A percentile compares a stretch with the other conserved stretches of the same genome.
Evolutionary conservation across 2,797 vertebrate species (phyloP).

Genomic region (Pogoniulus pusillus): DNA sequence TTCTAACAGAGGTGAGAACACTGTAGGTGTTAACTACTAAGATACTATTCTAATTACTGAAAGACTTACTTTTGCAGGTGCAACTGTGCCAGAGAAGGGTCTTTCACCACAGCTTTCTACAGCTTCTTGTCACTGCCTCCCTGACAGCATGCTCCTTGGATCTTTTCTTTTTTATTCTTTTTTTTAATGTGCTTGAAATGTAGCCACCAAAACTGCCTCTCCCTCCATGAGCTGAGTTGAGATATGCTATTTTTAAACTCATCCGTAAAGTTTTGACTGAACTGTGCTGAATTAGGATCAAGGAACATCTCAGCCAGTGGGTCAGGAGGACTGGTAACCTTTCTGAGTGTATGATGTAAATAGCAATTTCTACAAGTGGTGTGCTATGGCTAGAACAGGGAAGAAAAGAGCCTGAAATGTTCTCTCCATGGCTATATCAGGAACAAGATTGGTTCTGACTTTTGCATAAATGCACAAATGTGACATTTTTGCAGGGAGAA

Average conservation of each 20-base stretch:
- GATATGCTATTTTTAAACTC: not conserved
- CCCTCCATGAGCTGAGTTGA: not conserved
- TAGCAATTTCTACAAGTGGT: not conserved
- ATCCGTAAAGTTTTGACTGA: not conserved
- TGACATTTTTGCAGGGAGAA: not conserved
- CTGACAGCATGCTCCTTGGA: rapidly evolving
- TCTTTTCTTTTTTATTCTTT: too few relatives aligned
- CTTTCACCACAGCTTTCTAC: not conserved
- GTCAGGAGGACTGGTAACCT: not conserved
- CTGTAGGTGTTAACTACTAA: not conserved
- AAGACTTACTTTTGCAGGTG: not conserved
- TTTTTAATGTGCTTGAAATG: not conserved
- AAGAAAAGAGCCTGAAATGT: not conserved
- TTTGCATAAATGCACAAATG: not conserved
- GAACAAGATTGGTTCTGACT: not conserved
- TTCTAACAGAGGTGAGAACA: not conserved
- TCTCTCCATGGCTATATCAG: not conserved
- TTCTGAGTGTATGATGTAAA: not conserved
- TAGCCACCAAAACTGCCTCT: slow-evolving; percentile 8
- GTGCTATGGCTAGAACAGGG: not conserved
- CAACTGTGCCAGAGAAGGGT: not conserved
- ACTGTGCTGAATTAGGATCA: not conserved
- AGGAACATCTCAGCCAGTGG: not conserved
- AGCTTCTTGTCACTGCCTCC: not conserved
- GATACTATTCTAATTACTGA: not conserved